Evolutionary conservation across 2,797 vertebrate genomes (phyloP).

Genomic region (Odontamblyopus lacepedii): DNA sequence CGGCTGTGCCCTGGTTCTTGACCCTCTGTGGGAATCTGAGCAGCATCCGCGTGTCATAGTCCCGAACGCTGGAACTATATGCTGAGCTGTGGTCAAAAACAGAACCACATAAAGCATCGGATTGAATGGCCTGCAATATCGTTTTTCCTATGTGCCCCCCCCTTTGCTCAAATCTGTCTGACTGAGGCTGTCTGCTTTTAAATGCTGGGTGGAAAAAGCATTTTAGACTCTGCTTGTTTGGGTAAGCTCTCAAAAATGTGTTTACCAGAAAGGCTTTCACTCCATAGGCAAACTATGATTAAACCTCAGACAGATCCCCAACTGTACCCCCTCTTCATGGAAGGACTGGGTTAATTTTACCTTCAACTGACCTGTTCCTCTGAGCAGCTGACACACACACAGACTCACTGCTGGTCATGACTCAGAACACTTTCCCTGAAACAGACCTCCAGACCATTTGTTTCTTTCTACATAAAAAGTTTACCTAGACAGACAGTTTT

Average conservation of each 20-base stretch:
- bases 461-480: slow-evolving; percentile 3
- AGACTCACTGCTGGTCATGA: slow-evolving; percentile 52
- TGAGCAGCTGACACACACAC: slow-evolving; percentile 41
- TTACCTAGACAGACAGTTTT: slow-evolving; percentile 97
- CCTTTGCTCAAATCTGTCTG: slow-evolving; percentile 20
- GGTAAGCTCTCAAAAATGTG: slow-evolving; percentile 67
- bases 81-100: slow-evolving; percentile 80
- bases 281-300: slow-evolving; percentile 59
- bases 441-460: too few species aligned
- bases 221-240: slow-evolving; percentile 56
- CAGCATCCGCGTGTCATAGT: slow-evolving; percentile 94
- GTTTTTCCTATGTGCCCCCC: slow-evolving; percentile 42
- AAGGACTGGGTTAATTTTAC: slow-evolving; percentile 57
- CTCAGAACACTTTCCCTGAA: slow-evolving; percentile 23
- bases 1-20: slow-evolving; percentile 96
- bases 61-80: slow-evolving; percentile 83
- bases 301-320: slow-evolving; percentile 56
- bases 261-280: slow-evolving; percentile 73
- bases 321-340: slow-evolving; percentile 39
- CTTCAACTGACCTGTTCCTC: slow-evolving; percentile 35
- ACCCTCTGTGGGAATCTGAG: slow-evolving; percentile 95
- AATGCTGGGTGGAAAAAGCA: slow-evolving; percentile 60
- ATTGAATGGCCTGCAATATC: slow-evolving; percentile 23
- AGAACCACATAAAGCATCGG: slow-evolving; percentile 9
- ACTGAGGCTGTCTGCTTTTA: slow-evolving; percentile 36